phyloP scores from a whole-genome alignment of 2,888 invertebrate species.

The Agapostemon virescens region DNA sequence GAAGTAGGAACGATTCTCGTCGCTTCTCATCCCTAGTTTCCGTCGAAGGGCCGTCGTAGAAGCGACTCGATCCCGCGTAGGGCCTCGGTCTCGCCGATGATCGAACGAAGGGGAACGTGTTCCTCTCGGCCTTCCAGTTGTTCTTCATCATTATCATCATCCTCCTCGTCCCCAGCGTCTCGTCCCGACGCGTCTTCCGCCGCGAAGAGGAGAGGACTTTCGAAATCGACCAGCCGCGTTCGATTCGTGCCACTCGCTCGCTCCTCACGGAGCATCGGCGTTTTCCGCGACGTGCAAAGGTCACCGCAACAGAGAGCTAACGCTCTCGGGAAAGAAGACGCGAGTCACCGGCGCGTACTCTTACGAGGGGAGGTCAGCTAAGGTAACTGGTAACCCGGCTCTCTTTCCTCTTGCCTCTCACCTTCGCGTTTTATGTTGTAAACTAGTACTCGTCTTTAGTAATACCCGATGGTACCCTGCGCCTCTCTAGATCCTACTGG shows the following conservation, averaged over 20 bases:
- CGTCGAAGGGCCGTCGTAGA: slow-evolving; percentile 16
- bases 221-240: slow-evolving; percentile 68
- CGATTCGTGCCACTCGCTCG: slow-evolving; percentile 70
- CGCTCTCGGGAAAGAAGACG: slow-evolving; percentile 66
- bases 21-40: slow-evolving; percentile 28
- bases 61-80: too few relatives aligned
- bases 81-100: slow-evolving; percentile 28
- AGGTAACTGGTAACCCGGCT: slow-evolving; percentile 68
- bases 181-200: slow-evolving; percentile 60
- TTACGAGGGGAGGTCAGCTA: slow-evolving; percentile 70
- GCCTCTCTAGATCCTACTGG: slow-evolving; percentile 37
- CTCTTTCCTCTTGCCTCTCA: slow-evolving; percentile 66
- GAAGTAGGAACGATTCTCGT: neutral
- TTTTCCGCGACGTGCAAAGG: slow-evolving; percentile 71
- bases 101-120: slow-evolving; percentile 53
- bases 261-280: slow-evolving; percentile 67
- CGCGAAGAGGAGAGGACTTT: slow-evolving; percentile 62
- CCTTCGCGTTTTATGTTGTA: slow-evolving; percentile 68
- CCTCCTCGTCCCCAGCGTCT: slow-evolving; percentile 60
- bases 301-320: slow-evolving; percentile 63
- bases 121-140: slow-evolving; percentile 60
- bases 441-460: slow-evolving; percentile 67
- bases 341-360: slow-evolving; percentile 70
- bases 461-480: slow-evolving; percentile 55
- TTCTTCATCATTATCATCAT: slow-evolving; percentile 66